Base-by-base conservation (phyloP, 2,113 vertebrate species). In the Tyto alba region DNA sequence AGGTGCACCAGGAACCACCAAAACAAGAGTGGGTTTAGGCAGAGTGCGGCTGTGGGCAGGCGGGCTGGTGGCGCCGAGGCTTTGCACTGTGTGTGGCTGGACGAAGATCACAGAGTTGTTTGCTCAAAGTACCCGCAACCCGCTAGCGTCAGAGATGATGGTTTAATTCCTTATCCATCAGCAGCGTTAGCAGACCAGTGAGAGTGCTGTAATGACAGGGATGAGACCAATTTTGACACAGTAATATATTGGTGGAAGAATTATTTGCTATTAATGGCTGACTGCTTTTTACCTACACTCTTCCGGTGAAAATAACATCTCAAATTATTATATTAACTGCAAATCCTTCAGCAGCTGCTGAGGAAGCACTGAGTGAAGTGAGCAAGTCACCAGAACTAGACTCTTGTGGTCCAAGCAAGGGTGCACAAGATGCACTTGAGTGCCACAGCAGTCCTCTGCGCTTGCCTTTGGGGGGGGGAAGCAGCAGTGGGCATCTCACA, bases 191-290 rank as follows among this genome's bases (percentile, higher is more conserved):
- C 83, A 77, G 19, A 41, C 16, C 0, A 64, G 85, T n/a, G 79
- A 92, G 40, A 95, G 92, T 53, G 43, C 57, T 38, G 32, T 83
- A 80, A 93, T 90, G 85, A 90, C 83, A 83, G 95, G 71, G 50
- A 0, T 38, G 86, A 38, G 45, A 2, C 38, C 63, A 11, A 55
- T 80, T 93, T 62, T 55, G 66, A 66, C 62, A 14, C 64, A 38
- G 73, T 85, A 66, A 74, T 32, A 18, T 29, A 5, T 68, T 84
- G 79, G 19, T 25, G 41, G 50, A 84, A 69, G 72, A 76, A 88
- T 88, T 92, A 88, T 86, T 92, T 79, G 67, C 53, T 73, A 77
- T 93, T 93, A 95, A 96, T 95, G 83, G 88, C 0, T 0, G 36
- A 27, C 52, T 56, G 78, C 56, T 78, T 36, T 68, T 69, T 16